Evolutionary conservation across 53 echinoderm and acorn worm species (phyloP).

Genomic region (Henricia sp.): DNA sequence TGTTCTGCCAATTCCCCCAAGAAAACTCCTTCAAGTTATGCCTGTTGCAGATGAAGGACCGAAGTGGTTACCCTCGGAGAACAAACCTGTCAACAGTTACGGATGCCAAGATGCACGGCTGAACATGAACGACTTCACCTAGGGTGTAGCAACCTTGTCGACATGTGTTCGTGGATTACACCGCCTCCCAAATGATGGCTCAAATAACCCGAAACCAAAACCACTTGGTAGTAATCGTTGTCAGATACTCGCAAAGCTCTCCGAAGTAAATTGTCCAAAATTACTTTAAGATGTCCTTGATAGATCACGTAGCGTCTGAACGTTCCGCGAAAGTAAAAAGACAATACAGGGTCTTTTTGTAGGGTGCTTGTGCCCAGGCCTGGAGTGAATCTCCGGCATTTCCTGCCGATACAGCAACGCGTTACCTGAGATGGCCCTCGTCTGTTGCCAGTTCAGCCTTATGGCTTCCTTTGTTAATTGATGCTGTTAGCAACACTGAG

Average conservation of each 20-base stretch:
- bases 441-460: neutral
- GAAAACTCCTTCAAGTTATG: too few species aligned
- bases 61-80: too few species aligned
- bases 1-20: too few species aligned
- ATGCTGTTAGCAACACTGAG: conserved; percentile 11
- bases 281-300: neutral
- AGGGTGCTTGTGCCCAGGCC: conserved; percentile 6
- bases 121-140: conserved; percentile 2
- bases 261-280: neutral
- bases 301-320: conserved; percentile 35
- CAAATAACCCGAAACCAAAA: neutral
- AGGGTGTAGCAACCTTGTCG: conserved; percentile 5
- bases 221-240: conserved; percentile 2
- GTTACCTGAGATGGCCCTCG: conserved; percentile 22
- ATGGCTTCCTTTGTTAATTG: conserved; percentile 45
- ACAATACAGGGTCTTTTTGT: neutral
- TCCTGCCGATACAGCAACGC: conserved; percentile 6
- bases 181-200: neutral
- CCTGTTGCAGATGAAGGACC: too few species aligned
- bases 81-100: neutral
- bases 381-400: conserved; percentile 5
- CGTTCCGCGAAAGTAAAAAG: neutral
- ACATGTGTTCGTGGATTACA: neutral
- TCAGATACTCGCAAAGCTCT: conserved; percentile 3
- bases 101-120: neutral